Evolutionary conservation across 2,113 vertebrate species (phyloP), one percentile per base, ranked within the genome.

Genomic region (Erinaceus europaeus): DNA sequence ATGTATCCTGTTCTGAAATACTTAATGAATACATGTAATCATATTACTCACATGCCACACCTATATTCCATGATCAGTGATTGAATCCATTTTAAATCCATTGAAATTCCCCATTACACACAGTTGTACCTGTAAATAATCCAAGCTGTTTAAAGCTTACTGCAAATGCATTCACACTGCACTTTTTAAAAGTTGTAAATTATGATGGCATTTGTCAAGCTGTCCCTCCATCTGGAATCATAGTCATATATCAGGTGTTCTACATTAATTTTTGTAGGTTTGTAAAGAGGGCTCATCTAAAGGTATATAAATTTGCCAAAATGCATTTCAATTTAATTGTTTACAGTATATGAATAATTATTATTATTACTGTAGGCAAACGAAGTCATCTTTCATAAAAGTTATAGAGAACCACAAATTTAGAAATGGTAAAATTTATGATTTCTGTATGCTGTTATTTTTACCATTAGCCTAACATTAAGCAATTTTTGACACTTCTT

Each of bases 191-290:
- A 93, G 74, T 90, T 90, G 75, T 94, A 93, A 95, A 94, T 91
- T 89, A 93, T 83, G 78, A 79, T 94, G 82, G 78, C 91, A 94
- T 94, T 95, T 94, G 92, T 90, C 90, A 94, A 95, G 90, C 93
- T 95, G 90, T 89, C 92, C 89, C 82, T 94, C 94, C 90, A 89
- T 95, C 93, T 96, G 93, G 93, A 94, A 82, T 40, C 73, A 89
- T 55, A 84, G 81, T 79, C 48, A 93, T 89, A 94, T 89, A 93
- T 94, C 89, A 96, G 94, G 95, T 93, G 86, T 87, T 93, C 69
- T 72, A 89, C 87, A 76, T 89, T 91, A 91, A 74, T 90, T 91
- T 93, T 84, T 85, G 81, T 81, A 86, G 71, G 57, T 71, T 93
- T 85, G 55, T 50, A 75, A 15, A 91, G 61, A 91, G 13, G 92